phyloP scores from a whole-genome alignment of 2,797 vertebrate species.

The Pempheris klunzingeri region DNA sequence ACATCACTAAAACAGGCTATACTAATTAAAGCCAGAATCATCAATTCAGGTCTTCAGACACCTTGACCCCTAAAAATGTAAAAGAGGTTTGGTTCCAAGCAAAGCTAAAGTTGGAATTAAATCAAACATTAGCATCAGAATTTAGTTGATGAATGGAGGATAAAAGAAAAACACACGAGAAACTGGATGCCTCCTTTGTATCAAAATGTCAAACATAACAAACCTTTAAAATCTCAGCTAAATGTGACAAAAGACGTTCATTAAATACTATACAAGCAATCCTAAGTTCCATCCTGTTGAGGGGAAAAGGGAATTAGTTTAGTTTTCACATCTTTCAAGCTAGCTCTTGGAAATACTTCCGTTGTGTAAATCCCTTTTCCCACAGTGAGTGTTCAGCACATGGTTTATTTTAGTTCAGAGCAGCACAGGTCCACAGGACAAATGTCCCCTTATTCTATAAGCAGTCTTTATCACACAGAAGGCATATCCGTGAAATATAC shows the following conservation, averaged over 20 bases:
- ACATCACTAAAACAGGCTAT: constrained; percentile 88
- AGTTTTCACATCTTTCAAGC: constrained; percentile 7
- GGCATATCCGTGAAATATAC: constrained; percentile 52
- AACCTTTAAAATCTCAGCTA: constrained; percentile 6
- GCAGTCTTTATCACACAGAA: constrained; percentile 56
- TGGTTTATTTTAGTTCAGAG: constrained; percentile 44
- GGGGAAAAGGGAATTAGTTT: constrained; percentile 10
- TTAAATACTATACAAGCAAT: constrained; percentile 17
- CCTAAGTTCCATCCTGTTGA: constrained; percentile 2
- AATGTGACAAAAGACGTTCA: background rate
- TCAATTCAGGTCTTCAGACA: constrained; percentile 81
- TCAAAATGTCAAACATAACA: constrained; percentile 22
- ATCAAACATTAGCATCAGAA: constrained; percentile 64
- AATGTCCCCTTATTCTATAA: constrained; percentile 32
- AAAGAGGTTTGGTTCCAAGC: constrained; percentile 51
- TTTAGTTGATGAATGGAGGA: constrained; percentile 35
- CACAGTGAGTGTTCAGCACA: constrained; percentile 32
- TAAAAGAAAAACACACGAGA: constrained; percentile 26
- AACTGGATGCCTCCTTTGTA: background rate
- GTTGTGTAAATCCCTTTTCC: constrained; percentile 17
- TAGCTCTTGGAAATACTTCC: background rate
- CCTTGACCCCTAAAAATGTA: constrained; percentile 64
- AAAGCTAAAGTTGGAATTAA: constrained; percentile 64
- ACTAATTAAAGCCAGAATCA: constrained; percentile 88
- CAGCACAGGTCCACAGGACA: constrained; percentile 35